These are phyloP conservation scores for Batillaria attramentaria DNA, from an alignment of 1,140 invertebrate genomes.

Conservation along the genomic window DNA sequence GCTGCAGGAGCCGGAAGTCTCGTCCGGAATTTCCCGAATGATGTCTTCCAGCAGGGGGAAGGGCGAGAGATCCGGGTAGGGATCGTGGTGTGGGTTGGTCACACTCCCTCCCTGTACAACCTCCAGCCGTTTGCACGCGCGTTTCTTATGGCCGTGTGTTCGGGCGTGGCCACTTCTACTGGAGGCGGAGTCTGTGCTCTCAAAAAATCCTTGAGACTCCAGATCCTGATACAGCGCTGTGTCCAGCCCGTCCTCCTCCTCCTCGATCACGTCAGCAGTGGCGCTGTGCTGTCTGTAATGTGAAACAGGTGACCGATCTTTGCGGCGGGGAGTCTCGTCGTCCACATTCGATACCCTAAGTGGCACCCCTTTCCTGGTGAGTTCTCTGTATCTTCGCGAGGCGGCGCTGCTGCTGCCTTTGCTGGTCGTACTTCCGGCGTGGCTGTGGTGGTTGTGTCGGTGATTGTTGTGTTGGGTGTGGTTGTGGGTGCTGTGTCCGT, in stretches of 20 bases:
- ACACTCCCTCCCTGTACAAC: slow-evolving; percentile 24
- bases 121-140: slow-evolving; percentile 16
- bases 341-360: slow-evolving; percentile 59
- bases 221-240: slow-evolving; percentile 52
- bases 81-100: background rate
- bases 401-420: slow-evolving; percentile 45
- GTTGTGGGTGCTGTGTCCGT: slow-evolving; percentile 17
- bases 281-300: slow-evolving; percentile 22
- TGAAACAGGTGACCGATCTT: background rate
- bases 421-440: slow-evolving; percentile 13
- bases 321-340: background rate
- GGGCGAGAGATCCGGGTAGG: slow-evolving; percentile 8
- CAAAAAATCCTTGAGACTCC: slow-evolving; percentile 56
- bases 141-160: background rate
- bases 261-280: slow-evolving; percentile 44
- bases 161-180: slow-evolving; percentile 19
- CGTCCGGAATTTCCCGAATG: slow-evolving; percentile 54
- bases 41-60: slow-evolving; percentile 42
- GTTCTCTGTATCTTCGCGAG: slow-evolving; percentile 57
- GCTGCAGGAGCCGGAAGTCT: slow-evolving; percentile 28
- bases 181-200: slow-evolving; percentile 33
- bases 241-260: slow-evolving; percentile 39
- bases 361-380: slow-evolving; percentile 58
- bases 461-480: slow-evolving; percentile 9
- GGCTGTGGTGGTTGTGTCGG: background rate